Percentiles rank a stretch among this genome's conserved stretches.
Conservation (phyloP, 2,888 invertebrate genomes). For the Cheilosia scutellata region DNA sequence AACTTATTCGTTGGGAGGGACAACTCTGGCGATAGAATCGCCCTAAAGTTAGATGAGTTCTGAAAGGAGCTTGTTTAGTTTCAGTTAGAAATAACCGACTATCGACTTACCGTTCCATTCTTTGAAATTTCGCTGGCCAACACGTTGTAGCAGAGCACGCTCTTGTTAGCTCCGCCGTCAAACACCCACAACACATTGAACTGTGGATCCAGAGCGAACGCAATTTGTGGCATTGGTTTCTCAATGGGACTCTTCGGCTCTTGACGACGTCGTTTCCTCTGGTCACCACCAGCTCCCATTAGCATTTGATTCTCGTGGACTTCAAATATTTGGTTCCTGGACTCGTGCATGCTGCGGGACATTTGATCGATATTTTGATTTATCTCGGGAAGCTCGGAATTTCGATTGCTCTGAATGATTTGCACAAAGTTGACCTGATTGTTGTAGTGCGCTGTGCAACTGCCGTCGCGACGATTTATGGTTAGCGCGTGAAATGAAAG, state of each 20-base stretch:
- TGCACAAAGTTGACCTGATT: slow-evolving; percentile 94
- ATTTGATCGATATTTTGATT: slow-evolving; percentile 84
- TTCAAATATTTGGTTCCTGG: slow-evolving; percentile 83
- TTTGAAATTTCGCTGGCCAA: slow-evolving; percentile 89
- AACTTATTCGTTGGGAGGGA: slow-evolving; percentile 89
- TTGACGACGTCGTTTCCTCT: slow-evolving; percentile 78
- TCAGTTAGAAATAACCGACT: slow-evolving; percentile 47
- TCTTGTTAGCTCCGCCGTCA: slow-evolving; percentile 86
- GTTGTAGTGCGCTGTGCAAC: slow-evolving; percentile 92
- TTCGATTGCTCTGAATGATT: slow-evolving; percentile 86
- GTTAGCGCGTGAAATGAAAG: slow-evolving; percentile 94
- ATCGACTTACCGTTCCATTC: slow-evolving; percentile 78
- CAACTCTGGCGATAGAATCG: slow-evolving; percentile 92
- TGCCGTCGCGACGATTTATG: slow-evolving; percentile 95
- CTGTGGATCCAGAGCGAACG: slow-evolving; percentile 90
- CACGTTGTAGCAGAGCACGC: slow-evolving; percentile 92
- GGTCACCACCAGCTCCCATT: slow-evolving; percentile 68
- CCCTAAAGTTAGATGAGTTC: slow-evolving; percentile 83
- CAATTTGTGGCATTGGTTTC: slow-evolving; percentile 82
- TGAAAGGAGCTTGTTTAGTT: slow-evolving; percentile 56
- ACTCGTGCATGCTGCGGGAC: slow-evolving; percentile 84
- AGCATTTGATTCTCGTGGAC: slow-evolving; percentile 80
- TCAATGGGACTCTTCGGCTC: slow-evolving; percentile 78
- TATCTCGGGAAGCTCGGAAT: slow-evolving; percentile 80
- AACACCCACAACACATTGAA: slow-evolving; percentile 98